Base-by-base conservation (phyloP, 2,888 invertebrate genomes). In the Tineola bisselliella region DNA sequence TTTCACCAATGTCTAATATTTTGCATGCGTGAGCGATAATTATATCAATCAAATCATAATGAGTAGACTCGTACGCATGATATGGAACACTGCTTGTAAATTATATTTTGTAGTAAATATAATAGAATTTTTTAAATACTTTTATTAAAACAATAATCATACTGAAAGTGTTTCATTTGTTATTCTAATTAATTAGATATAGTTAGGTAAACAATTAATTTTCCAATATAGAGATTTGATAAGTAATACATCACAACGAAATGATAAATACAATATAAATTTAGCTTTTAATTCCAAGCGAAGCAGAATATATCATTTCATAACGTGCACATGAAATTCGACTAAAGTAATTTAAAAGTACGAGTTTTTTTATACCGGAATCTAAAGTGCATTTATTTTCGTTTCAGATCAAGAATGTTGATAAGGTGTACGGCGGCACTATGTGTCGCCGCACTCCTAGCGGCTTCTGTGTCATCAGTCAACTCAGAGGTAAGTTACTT, bases 401-500 rank as follows among this genome's bases (percentile, higher is more conserved):
- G 81, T 89, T 87, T 66, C 90, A 92, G 92, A 88, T 78, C 77
- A 74, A 90, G 84, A 83, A 92, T 92, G 92, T 88, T 91, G 89
- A 91, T 91, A 89, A 89, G 91, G 89, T 88, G 90, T 88, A 81
- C 88, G 90, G 89, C 91, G 91, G 81, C 91, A 90, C 78, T 90
- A 60, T 79, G 87, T 90, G 91, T 90, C 90, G 91, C 89, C 89
- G 86, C 87, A 74, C 81, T 90, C 76, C 79, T 89, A 67, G 88
- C 87, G 73, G 86, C 88, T 63, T 88, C 88, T 72, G 84, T 88
- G 75, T 88, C 88, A 72, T 84, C 88, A 75, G 84, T 87, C 68
- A 82, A 81, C 69, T 86, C 90, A 70, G 89, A 91, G 90, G 92
- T 92, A 87, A 87, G 88, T 69, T 62, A 48, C 48, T 48, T 17